Evolutionary conservation across 2,797 vertebrate species (phyloP).

Genomic region (Enteromius paludinosus): DNA sequence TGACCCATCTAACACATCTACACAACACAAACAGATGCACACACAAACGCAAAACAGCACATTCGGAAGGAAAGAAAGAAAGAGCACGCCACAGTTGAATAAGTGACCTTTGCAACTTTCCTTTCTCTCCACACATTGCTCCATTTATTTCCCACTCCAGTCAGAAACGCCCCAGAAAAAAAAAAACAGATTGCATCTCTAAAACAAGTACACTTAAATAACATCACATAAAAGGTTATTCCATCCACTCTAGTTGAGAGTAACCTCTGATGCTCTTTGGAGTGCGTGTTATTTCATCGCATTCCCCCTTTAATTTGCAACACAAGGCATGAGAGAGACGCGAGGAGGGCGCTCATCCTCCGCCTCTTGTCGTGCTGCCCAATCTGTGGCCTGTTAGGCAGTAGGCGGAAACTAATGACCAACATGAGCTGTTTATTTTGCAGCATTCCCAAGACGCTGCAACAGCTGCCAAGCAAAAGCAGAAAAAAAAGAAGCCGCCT

Average conservation of each 20-base stretch:
- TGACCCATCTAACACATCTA: neutral
- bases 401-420: constrained; percentile 48
- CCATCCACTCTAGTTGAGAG: constrained; percentile 20
- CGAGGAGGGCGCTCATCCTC: neutral
- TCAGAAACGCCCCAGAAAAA: constrained; percentile 20
- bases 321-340: constrained; percentile 8
- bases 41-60: neutral
- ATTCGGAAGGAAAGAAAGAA: constrained; percentile 36
- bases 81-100: constrained; percentile 35
- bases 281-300: constrained; percentile 14
- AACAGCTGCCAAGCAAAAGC: constrained; percentile 54
- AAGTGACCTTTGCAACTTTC: constrained; percentile 55
- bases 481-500: constrained; percentile 9
- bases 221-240: constrained; percentile 34
- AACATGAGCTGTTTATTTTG: constrained; percentile 66
- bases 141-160: constrained; percentile 42
- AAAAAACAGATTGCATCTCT: constrained; percentile 18
- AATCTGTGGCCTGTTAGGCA: constrained; percentile 29
- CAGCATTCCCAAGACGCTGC: constrained; percentile 61
- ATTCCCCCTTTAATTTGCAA: constrained; percentile 28
- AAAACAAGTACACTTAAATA: constrained; percentile 40
- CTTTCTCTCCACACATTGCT: constrained; percentile 24
- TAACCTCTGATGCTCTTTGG: constrained; percentile 7
- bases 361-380: constrained; percentile 17
- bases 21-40: neutral